Evolutionary conservation across 2,888 invertebrate genomes (phyloP), one percentile per base, ranked within the genome.

Genomic region (Branchellion lobata): DNA sequence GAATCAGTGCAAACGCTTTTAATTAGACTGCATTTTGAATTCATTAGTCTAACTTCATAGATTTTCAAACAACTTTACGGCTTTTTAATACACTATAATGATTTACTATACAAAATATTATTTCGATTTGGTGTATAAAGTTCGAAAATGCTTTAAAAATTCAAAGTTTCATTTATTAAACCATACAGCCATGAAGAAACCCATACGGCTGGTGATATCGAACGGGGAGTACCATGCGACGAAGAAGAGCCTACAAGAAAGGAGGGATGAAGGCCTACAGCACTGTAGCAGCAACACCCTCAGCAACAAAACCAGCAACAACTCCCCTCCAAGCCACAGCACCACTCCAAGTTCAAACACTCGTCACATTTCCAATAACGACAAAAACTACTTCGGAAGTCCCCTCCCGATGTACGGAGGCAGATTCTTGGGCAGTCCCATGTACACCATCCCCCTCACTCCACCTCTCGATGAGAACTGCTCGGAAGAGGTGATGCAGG

Each of bases 401-500:
- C 75, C 75, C 0, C 51, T 75, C 5, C 75, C 75, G 0, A 75
- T 75, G 75, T 53, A 51, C 33, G 75, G 75, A 3, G 53, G 75
- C 18, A 61, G 34, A 24, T 77, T 77, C 36, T 36, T 53, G 11
- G 65, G 65, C 31, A 77, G 77, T 65, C 77, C 77, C 34, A 53
- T 77, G 33, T 77, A 65, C 36, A n/a, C 77, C 27, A 33, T n/a
- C n/a, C 77, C 77, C 8, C 77, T 57, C 34, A 77, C 77, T 18
- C 77, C 77, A 0, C 77, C 77, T n/a, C 33, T 65, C 21, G 77
- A 77, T 18, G 77, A 65, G 14, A 40, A 53, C n/a, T n/a, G 14
- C 8, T 33, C 36, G 14, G 24, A 33, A 34, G 77, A 61, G 11
- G 65, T 11, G 0, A 57, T 53, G 53, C 57, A 77, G n/a, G 61